Conservation (phyloP, 2,888 invertebrate species). For the Ormyrus rosae region DNA sequence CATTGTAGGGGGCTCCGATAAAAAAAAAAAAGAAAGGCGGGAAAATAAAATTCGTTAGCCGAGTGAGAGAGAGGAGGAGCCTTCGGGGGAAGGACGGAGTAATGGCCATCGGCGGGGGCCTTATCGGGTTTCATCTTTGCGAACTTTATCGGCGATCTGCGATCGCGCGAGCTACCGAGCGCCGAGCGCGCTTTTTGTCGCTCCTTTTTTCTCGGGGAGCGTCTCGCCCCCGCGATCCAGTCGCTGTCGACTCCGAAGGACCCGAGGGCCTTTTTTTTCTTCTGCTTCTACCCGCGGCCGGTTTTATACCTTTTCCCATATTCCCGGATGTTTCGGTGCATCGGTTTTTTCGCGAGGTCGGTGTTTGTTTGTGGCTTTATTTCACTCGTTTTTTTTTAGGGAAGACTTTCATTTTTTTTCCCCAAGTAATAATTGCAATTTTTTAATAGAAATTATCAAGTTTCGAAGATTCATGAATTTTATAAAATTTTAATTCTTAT, state of each 20-base stretch:
- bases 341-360: not conserved
- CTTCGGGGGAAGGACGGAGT: slow-evolving; percentile 22
- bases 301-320: slow-evolving; percentile 58
- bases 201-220: slow-evolving; percentile 39
- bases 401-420: not conserved
- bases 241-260: slow-evolving; percentile 9
- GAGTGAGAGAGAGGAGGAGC: too few species aligned
- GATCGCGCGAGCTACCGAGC: slow-evolving; percentile 59
- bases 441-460: too few species aligned
- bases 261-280: not conserved
- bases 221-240: slow-evolving; percentile 33
- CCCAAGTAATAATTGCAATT: too few species aligned
- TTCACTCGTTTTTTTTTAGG: not conserved
- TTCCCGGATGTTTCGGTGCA: slow-evolving; percentile 55
- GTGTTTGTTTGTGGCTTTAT: not conserved
- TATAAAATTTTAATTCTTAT: too few species aligned
- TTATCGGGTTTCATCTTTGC: slow-evolving; percentile 68
- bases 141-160: slow-evolving; percentile 62
- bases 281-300: not conserved
- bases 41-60: slow-evolving; percentile 39
- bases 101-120: slow-evolving; percentile 34
- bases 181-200: slow-evolving; percentile 46
- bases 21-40: slow-evolving; percentile 42
- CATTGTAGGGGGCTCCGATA: not conserved
- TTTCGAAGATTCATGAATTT: too few species aligned